Base-by-base conservation (phyloP, 2,113 vertebrate species). In the Lepisosteus oculatus region DNA sequence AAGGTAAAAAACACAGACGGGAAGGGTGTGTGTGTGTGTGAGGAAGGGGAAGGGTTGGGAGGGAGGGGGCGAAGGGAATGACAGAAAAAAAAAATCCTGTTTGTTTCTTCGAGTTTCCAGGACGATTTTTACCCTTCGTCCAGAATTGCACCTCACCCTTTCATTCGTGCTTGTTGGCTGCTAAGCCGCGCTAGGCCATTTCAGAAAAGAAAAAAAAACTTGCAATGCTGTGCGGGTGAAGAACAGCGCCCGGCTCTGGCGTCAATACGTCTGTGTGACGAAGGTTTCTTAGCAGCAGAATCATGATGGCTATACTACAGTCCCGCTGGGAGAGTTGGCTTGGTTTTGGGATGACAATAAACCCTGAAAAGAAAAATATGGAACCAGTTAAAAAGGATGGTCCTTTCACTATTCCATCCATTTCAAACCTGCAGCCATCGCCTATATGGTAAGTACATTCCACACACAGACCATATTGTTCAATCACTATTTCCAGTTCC, bases 281-380 rank as follows among this genome's bases (percentile, higher is more conserved):
- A 90, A 90, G 88, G 87, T 82, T 88, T 90, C 85, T 90, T 91
- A 92, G 88, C 91, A 93, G 94, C 90, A 88, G 94, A 87, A 87
- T 88, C 83, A 89, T 88, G 89, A 80, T 88, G 86, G 86, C 96
- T 97, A 96, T 94, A 95, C 95, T 94, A 94, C 93, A 88, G 96
- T 96, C 84, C 95, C 95, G 90, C 95, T 97, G 88, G 95, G 94
- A 91, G 94, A 95, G 90, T 92, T 94, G 95, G 96, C 95, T 93
- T 95, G 97, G 92, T 83, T 93, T 93, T 93, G 97, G 90, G 95
- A 93, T 85, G 96, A 93, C 92, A 94, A 89, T 89, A 94, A 93
- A 88, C 95, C 96, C 96, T 98, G 94, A 84, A 90, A 93, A 96
- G 90, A 95, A 94, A 66, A 47, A 45, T 43, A 65, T 13, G 8